Conservation (phyloP, 2,888 invertebrate genomes). For the Melinopterus prodromus region DNA sequence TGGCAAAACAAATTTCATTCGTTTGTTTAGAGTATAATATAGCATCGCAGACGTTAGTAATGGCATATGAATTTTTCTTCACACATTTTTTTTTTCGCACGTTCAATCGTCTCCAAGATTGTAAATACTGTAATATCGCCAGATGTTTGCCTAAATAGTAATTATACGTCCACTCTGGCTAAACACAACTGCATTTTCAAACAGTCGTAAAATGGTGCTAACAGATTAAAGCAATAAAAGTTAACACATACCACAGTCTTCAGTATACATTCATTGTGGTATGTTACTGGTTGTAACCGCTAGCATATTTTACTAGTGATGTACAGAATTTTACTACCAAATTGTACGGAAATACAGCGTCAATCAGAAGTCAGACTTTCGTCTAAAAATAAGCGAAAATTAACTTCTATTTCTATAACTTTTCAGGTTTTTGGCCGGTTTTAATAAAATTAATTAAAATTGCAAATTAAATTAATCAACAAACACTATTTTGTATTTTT, state of each 20-base stretch:
- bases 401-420: no score
- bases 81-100: constrained; percentile 9
- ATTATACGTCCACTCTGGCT: background rate
- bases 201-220: constrained; percentile 26
- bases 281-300: background rate
- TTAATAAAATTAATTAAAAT: no score
- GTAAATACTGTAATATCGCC: background rate
- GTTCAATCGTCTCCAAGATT: background rate
- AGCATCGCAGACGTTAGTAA: background rate
- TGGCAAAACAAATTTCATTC: background rate
- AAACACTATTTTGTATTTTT: no score
- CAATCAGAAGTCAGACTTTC: no score
- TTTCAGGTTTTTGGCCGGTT: no score
- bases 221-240: constrained; percentile 30
- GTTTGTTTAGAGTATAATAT: background rate
- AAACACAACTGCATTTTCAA: background rate
- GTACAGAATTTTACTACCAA: no score
- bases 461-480: no score
- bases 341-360: no score
- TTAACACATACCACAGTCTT: background rate
- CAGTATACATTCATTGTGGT: background rate
- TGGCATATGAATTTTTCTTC: background rate
- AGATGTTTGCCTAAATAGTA: constrained; percentile 7
- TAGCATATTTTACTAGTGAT: no score
- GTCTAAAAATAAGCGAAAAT: no score